These are phyloP conservation scores for Erpornis zantholeuca DNA, from an alignment of 2,113 vertebrate genomes.

Conservation along the genomic window DNA sequence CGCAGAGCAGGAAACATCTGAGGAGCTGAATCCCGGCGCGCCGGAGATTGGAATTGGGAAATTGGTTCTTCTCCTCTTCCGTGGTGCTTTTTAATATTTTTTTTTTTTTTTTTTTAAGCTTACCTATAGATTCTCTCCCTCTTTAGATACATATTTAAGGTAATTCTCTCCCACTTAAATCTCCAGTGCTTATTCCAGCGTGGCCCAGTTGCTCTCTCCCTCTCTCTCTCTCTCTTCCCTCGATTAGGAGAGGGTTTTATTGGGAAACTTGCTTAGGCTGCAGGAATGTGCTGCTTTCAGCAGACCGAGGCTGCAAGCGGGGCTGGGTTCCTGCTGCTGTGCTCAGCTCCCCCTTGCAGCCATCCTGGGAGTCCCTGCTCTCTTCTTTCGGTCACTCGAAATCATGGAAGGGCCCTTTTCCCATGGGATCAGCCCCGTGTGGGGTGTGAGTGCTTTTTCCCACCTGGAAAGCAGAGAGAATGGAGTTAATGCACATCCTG, in stretches of 20 bases:
- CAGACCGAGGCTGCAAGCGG: conserved; percentile 24
- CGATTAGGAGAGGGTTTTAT: conserved; percentile 64
- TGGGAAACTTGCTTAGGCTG: conserved; percentile 67
- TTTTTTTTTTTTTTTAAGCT: background rate
- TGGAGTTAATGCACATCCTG: background rate
- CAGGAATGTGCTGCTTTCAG: conserved; percentile 54
- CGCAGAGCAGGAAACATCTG: conserved; percentile 68
- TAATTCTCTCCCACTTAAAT: conserved; percentile 64
- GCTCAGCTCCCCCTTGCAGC: background rate
- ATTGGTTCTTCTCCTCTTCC: conserved; percentile 68
- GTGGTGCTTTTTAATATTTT: background rate
- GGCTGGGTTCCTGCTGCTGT: conserved; percentile 1
- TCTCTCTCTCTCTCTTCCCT: background rate
- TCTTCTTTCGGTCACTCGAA: background rate
- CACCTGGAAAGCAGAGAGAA: background rate
- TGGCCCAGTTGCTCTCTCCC: background rate
- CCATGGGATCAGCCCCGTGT: background rate
- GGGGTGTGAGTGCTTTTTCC: background rate
- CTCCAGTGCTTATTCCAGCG: conserved; percentile 37
- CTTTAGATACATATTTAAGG: conserved; percentile 48
- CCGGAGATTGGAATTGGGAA: conserved; percentile 63
- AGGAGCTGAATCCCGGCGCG: conserved; percentile 36
- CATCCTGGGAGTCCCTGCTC: background rate
- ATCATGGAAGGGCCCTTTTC: rapidly evolving
- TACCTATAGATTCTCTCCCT: conserved; percentile 23